Base-by-base conservation (phyloP, 1,140 invertebrate genomes). In the Lordiphosa clarofinis region DNA sequence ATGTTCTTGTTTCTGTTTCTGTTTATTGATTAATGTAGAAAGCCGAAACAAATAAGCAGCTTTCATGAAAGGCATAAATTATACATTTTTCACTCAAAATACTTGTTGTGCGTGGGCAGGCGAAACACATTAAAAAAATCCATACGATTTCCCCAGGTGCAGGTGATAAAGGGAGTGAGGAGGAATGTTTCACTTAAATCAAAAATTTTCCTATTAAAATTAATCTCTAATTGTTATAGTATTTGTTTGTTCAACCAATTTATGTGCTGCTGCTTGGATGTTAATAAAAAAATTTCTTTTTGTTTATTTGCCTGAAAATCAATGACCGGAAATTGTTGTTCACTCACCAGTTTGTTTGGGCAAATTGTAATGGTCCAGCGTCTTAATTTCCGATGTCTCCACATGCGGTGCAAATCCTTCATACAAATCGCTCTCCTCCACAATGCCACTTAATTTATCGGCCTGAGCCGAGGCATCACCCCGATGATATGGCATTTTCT, bases 331-430 rank as follows among this genome's bases (percentile, higher is more conserved):
- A 37, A 47, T 13, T 13, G 38, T 31, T 31, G 6, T 31, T 31
- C 8, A 87, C 87, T 88, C 36, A 88, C 87, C 87, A 33, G 82
- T 72, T 81, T 58, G 75, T 64, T 87, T 84, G 59, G 87, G 65
- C 72, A 66, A 39, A 72, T 58, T 87, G 42, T 88, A 92, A 89
- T 71, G 92, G 62, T 88, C 87, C 15, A 88, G 82, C 56, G 74
- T 92, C 33, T 93, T 92, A 70, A 94, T 94, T 57, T 93, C 92
- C 48, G 91, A 92, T 43, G 92, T 92, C 73, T 94, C 94, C 61
- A 94, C 93, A 89, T 94, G 93, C 33, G 93, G 92, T 56, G 93
- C 92, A 87, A 94, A 94, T 43, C 91, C 92, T 87, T 94, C 93
- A 69, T 94, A 93, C 58, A 93, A 90, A 88, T 94, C 93, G 55